Evolutionary conservation across 2,113 vertebrate species (phyloP).

Genomic region (Ophiodon elongatus): DNA sequence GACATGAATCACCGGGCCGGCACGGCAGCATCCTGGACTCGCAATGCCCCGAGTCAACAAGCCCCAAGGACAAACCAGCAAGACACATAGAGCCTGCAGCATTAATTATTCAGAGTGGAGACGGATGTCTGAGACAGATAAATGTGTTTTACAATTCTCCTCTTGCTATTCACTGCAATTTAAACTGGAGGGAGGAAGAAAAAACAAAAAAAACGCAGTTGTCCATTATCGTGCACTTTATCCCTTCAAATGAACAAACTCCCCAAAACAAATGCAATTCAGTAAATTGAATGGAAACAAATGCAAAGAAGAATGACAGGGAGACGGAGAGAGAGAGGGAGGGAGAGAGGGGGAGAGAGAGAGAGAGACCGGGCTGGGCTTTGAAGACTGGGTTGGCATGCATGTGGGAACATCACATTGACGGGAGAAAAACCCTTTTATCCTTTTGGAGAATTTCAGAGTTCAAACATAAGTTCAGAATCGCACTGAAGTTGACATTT

Average conservation of each 20-base stretch:
- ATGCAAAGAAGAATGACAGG: background rate
- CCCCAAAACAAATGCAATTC: slow-evolving; percentile 42
- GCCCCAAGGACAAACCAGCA: slow-evolving; percentile 61
- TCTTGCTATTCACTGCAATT: slow-evolving; percentile 60
- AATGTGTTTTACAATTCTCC: slow-evolving; percentile 76
- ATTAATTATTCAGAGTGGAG: slow-evolving; percentile 80
- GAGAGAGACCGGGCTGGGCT: background rate
- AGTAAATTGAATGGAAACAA: slow-evolving; percentile 34
- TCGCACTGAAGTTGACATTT: background rate
- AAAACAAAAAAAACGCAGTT: slow-evolving; percentile 21
- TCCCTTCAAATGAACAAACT: slow-evolving; percentile 47
- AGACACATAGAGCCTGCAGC: slow-evolving; percentile 56
- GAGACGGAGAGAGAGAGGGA: too few relatives aligned
- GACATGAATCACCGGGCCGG: background rate
- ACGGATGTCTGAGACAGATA: slow-evolving; percentile 71
- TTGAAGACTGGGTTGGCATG: background rate
- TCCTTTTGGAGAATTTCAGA: background rate
- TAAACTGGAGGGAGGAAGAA: slow-evolving; percentile 47
- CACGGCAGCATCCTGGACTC: slow-evolving; percentile 1
- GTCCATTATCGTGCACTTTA: slow-evolving; percentile 71
- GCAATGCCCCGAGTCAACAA: slow-evolving; percentile 33
- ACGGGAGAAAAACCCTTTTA: background rate
- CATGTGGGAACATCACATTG: background rate
- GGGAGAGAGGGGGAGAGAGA: background rate
- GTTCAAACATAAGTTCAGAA: background rate